phyloP scores from a whole-genome alignment of 2,113 vertebrate genomes.

The Paramisgurnus dabryanus region DNA sequence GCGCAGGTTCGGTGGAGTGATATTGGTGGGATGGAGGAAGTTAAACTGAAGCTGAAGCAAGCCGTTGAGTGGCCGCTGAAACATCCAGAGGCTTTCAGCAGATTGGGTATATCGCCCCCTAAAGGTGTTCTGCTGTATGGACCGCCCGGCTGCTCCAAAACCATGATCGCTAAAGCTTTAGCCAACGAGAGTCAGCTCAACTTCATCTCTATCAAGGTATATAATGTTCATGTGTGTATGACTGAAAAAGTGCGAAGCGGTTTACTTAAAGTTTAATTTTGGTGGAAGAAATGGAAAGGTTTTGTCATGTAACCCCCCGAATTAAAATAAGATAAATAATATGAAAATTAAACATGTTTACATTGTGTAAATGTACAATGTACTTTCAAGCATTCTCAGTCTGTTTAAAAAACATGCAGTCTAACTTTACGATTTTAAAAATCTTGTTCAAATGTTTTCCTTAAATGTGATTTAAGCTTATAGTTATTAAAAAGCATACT shows the following conservation, averaged over 20 bases:
- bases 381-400: too few relatives aligned
- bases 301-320: too few relatives aligned
- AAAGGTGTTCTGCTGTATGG: slow-evolving; percentile 93
- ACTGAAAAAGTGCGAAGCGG: not conserved
- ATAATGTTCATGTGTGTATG: not conserved
- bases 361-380: too few relatives aligned
- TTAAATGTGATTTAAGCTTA: too few relatives aligned
- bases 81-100: slow-evolving; percentile 87
- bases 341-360: too few relatives aligned
- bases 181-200: slow-evolving; percentile 95
- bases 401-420: too few relatives aligned
- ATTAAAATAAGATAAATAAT: too few relatives aligned
- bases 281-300: too few relatives aligned
- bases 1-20: slow-evolving; percentile 91
- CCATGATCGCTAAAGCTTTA: slow-evolving; percentile 96
- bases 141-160: slow-evolving; percentile 98
- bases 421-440: too few relatives aligned
- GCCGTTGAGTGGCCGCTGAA: slow-evolving; percentile 95
- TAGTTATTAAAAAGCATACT: too few relatives aligned
- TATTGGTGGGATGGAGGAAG: slow-evolving; percentile 90
- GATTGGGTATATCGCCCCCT: slow-evolving; percentile 91
- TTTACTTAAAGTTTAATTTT: too few relatives aligned
- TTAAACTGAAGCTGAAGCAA: slow-evolving; percentile 94
- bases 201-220: slow-evolving; percentile 93
- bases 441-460: too few relatives aligned